Evolutionary conservation across 2,797 vertebrate genomes (phyloP), one percentile per base, ranked within the genome.

Genomic region (Artibeus lituratus): DNA sequence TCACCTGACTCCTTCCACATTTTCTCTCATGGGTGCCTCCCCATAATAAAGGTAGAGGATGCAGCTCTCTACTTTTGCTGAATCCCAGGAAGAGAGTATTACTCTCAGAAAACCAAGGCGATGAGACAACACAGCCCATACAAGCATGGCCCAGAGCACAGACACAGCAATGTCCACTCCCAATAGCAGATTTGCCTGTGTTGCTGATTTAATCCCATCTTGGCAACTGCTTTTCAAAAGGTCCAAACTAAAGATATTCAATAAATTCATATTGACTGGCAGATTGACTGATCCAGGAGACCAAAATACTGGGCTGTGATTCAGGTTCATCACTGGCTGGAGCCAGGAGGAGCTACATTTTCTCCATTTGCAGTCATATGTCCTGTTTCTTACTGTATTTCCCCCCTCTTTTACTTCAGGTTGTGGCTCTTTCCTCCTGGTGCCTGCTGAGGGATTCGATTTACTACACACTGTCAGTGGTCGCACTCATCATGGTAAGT

Each of bases 401-500:
- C 35, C 80, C 95, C 55, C 55, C 87, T 94, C 74, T 94, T 67
- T 67, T 84, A 94, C 83, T 53, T 2, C 97, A 99, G 99, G 98
- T 99, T 0, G 99, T 99, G 81, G 99, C 97, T 11, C 98, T 99
- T 69, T 99, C 99, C 0, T 98, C 99, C 0, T 99, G 99, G 99
- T 99, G 99, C 91, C 98, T 99, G 95, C 97, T 99, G 98, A 99
- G 99, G 97, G 99, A 99, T 98, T 99, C 99, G 0, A 74, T 96
- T 65, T 99, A 99, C 98, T 99, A 99, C 98, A 99, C 99, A 0
- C 95, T 99, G 87, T 99, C 99, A 4, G 99, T 99, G 96, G 97
- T 99, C 29, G 99, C 99, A 5, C 99, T 99, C 62, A 99, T 99
- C 2, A 98, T 99, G 99, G 99, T 99, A 98, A 99, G 99, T 98